These are phyloP conservation scores for Drosophila lowei DNA, from an alignment of 1,140 invertebrate species.

Conservation along the genomic window DNA sequence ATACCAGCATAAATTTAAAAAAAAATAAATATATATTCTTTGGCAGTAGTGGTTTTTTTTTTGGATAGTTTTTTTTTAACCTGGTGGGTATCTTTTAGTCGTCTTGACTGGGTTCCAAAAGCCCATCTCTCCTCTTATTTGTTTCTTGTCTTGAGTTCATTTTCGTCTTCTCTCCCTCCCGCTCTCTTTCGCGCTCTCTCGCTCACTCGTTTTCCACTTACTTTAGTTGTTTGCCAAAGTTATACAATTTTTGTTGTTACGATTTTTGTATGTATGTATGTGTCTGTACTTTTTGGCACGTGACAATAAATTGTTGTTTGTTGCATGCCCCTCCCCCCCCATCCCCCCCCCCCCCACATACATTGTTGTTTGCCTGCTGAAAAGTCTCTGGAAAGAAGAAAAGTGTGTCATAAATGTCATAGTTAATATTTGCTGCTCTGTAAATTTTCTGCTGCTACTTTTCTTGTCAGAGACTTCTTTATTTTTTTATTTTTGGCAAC, in stretches of 20 bases:
- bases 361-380: conserved; percentile 33
- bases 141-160: conserved; percentile 17
- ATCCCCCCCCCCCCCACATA: too few relatives aligned
- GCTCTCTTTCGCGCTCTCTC: background rate
- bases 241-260: conserved; percentile 58
- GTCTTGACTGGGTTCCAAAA: too few relatives aligned
- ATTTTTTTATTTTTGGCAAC: conserved; percentile 45
- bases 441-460: conserved; percentile 42
- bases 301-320: conserved; percentile 79
- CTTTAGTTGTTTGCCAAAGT: conserved; percentile 72
- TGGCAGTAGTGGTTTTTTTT: too few relatives aligned
- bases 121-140: background rate
- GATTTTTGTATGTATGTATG: conserved; percentile 30
- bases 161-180: conserved; percentile 14
- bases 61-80: too few relatives aligned
- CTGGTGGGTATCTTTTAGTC: too few relatives aligned
- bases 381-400: conserved; percentile 47
- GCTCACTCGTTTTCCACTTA: conserved; percentile 59
- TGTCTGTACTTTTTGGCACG: conserved; percentile 75
- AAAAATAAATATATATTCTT: too few relatives aligned
- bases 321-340: conserved; percentile 23
- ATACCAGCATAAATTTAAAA: too few relatives aligned
- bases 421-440: conserved; percentile 77
- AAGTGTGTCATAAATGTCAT: conserved; percentile 80
- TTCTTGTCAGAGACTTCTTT: conserved; percentile 1